Evolutionary conservation across 2,797 vertebrate species (phyloP).

Genomic region (Dryobates pubescens): DNA sequence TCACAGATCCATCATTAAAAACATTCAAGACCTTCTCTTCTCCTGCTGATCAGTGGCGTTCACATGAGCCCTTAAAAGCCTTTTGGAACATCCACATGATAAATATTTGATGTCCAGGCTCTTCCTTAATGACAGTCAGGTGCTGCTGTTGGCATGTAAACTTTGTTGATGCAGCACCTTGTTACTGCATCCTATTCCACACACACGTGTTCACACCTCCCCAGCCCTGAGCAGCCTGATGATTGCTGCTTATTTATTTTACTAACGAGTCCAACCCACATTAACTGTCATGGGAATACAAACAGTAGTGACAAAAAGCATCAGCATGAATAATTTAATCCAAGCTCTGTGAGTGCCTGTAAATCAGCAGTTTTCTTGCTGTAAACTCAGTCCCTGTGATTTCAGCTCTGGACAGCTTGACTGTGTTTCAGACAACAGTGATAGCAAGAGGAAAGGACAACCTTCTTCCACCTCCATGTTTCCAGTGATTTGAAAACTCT

Average conservation of each 20-base stretch:
- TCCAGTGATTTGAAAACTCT: not conserved
- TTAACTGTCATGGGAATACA: constrained; percentile 19
- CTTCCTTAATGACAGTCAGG: constrained; percentile 38
- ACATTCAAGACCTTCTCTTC: not conserved
- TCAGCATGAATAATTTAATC: constrained; percentile 32
- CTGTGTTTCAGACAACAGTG: accelerated
- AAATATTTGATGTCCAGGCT: constrained; percentile 75
- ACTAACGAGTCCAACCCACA: not conserved
- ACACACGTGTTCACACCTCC: not conserved
- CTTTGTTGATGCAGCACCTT: not conserved
- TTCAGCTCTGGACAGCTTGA: not conserved
- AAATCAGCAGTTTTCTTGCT: not conserved
- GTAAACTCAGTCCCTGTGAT: not conserved
- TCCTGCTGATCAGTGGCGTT: not conserved
- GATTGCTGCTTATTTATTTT: not conserved
- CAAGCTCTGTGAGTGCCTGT: not conserved
- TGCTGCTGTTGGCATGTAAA: constrained; percentile 20
- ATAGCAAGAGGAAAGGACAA: not conserved
- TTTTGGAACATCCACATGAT: constrained; percentile 36
- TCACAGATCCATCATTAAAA: not conserved
- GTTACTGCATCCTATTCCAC: not conserved
- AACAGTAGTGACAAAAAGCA: constrained; percentile 14
- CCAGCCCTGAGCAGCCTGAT: not conserved
- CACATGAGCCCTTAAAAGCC: not conserved
- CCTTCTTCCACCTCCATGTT: not conserved